Percentiles rank a stretch among this genome's conserved stretches.
These are phyloP conservation scores for Bujurquina vittata DNA, from an alignment of 2,113 vertebrate species.

Conservation along the genomic window DNA sequence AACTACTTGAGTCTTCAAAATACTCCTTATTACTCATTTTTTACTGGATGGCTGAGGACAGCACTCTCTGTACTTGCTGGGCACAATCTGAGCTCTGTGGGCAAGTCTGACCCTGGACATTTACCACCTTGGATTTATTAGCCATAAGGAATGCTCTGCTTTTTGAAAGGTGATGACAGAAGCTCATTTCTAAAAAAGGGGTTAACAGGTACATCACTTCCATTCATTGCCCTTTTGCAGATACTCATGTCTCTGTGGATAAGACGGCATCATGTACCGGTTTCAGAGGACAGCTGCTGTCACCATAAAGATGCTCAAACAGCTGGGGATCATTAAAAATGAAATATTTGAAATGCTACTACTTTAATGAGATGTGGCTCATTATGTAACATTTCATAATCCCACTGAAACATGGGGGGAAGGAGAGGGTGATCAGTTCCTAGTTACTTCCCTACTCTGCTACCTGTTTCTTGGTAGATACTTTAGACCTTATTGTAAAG, in stretches of 20 bases:
- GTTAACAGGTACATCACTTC: conserved; percentile 12
- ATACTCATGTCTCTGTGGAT: background rate
- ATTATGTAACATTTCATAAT: conserved; percentile 46
- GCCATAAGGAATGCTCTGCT: background rate
- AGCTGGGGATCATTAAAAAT: conserved; percentile 59
- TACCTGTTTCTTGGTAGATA: background rate
- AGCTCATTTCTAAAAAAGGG: background rate
- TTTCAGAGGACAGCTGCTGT: conserved; percentile 52
- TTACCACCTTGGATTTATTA: conserved; percentile 23
- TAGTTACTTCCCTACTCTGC: background rate
- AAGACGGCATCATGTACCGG: conserved; percentile 13
- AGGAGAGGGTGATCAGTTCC: conserved; percentile 4
- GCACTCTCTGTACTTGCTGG: conserved; percentile 35
- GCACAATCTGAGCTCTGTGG: conserved; percentile 28
- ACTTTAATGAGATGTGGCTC: conserved; percentile 53
- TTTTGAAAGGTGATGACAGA: background rate
- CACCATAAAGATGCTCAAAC: conserved; percentile 44
- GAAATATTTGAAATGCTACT: conserved; percentile 28
- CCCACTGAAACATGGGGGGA: conserved; percentile 9
- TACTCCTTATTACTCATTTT: conserved; percentile 9
- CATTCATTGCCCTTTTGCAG: background rate
- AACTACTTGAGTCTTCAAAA: background rate
- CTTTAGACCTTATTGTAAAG: background rate
- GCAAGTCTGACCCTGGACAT: conserved; percentile 12
- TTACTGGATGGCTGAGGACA: conserved; percentile 21